phyloP scores from a whole-genome alignment of 2,888 invertebrate species.

The Tholera decimalis region DNA sequence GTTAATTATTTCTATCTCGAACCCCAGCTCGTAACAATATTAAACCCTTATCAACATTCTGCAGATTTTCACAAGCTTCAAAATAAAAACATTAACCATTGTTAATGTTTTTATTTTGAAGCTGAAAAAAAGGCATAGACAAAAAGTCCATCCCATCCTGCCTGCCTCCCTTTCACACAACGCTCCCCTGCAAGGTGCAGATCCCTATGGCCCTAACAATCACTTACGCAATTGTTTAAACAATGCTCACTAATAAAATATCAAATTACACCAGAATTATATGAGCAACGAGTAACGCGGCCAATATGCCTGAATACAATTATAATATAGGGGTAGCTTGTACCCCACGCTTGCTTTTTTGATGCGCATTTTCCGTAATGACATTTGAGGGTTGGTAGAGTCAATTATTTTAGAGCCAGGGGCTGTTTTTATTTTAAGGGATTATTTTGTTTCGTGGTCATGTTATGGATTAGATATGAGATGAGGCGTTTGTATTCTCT shows the following conservation, averaged over 20 bases:
- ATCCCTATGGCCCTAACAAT: slow-evolving; percentile 80
- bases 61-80: slow-evolving; percentile 35
- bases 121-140: slow-evolving; percentile 3
- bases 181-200: slow-evolving; percentile 79
- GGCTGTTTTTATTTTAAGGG: slow-evolving; percentile 48
- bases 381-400: slow-evolving; percentile 64
- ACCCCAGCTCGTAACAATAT: too few species aligned
- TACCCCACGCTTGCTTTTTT: slow-evolving; percentile 61
- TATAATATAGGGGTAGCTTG: slow-evolving; percentile 65
- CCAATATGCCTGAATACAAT: slow-evolving; percentile 76
- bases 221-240: slow-evolving; percentile 91
- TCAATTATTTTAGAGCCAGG: slow-evolving; percentile 63
- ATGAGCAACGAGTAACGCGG: slow-evolving; percentile 79
- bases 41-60: too few species aligned
- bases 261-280: slow-evolving; percentile 85
- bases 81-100: slow-evolving; percentile 15
- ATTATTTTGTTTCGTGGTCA: slow-evolving; percentile 52
- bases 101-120: neutral
- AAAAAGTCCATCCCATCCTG: slow-evolving; percentile 1
- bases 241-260: slow-evolving; percentile 88
- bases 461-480: slow-evolving; percentile 42
- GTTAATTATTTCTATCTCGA: too few species aligned
- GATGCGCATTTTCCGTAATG: slow-evolving; percentile 68
- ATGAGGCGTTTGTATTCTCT: slow-evolving; percentile 34
- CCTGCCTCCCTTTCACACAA: slow-evolving; percentile 65